A percentile compares a stretch with the other conserved stretches of the same genome.
Conservation (phyloP, 2,888 invertebrate genomes). For the Neoitamus cyanurus region DNA sequence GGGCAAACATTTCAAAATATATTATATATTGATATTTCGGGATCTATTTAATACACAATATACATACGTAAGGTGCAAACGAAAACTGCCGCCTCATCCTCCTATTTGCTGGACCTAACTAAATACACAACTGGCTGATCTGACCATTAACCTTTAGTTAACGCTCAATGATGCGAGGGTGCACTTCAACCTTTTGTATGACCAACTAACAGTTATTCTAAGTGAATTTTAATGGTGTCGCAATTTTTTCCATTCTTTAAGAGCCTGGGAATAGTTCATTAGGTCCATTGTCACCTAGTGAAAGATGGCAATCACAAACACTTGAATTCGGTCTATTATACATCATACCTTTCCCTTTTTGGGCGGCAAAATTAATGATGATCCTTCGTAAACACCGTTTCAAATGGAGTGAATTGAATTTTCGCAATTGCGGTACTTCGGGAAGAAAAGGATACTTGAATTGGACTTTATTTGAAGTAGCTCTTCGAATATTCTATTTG, state of each 20-base stretch:
- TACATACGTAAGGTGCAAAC: no score
- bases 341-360: not conserved
- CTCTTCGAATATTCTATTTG: not conserved
- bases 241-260: not conserved
- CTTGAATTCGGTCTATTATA: not conserved
- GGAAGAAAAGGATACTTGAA: not conserved
- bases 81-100: no score
- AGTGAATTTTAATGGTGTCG: not conserved
- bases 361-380: not conserved
- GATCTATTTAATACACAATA: no score
- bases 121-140: no score
- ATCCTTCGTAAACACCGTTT: not conserved
- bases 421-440: not conserved
- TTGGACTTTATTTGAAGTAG: not conserved
- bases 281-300: not conserved
- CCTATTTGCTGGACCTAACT: no score
- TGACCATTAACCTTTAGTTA: no score
- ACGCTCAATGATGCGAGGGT: not conserved
- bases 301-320: not conserved
- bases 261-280: not conserved
- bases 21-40: no score
- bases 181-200: not conserved
- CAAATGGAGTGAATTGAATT: not conserved
- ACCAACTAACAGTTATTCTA: not conserved
- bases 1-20: no score